Evolutionary conservation across 2,888 invertebrate genomes (phyloP), one percentile per base, ranked within the genome.

Genomic region (Athalia cordata): DNA sequence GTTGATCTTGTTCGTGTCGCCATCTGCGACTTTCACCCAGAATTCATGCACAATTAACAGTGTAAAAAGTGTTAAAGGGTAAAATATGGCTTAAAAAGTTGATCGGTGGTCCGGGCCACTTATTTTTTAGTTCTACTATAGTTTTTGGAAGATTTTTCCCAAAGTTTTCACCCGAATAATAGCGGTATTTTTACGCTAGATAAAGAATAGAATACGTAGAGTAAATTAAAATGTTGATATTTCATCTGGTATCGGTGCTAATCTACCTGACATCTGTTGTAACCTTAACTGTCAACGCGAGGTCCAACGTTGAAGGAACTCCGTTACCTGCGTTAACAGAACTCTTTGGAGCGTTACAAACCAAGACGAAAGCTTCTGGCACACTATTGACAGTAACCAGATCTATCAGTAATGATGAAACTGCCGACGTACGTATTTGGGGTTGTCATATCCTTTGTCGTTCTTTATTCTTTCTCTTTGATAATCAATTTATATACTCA

Each of bases 221-320:
- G 11, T 50, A 5, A 64, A 50, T 15, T 47, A 61, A 61, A 64
- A 75, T 75, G 75, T 75, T 50, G 64, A 50, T 52, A 52, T 75
- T 61, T 43, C 47, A 64, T 50, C 43, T 62, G 11, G 64, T n/a
- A 11, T 50, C 62, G 13, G 62, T 75, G 52, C 9, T 75, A 5
- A 74, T 84, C 47, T 86, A 82, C 78, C 70, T 83, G 70, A 80
- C 81, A 59, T 79, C 80, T 76, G 81, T 81, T 68, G 68, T 86
- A 87, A 85, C 87, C 85, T 84, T 81, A 77, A 70, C 83, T 80
- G 80, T 82, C 82, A 82, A 70, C 43, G 78, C 72, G 75, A 79
- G 70, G 62, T 68, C 80, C n/a, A 67, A 72, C 76, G 79, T 81
- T 80, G 81, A 82, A 81, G 81, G 78, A 52, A 55, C 45, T 78